These are phyloP conservation scores for Chouioia cunea DNA, from an alignment of 2,888 invertebrate species.

Conservation along the genomic window DNA sequence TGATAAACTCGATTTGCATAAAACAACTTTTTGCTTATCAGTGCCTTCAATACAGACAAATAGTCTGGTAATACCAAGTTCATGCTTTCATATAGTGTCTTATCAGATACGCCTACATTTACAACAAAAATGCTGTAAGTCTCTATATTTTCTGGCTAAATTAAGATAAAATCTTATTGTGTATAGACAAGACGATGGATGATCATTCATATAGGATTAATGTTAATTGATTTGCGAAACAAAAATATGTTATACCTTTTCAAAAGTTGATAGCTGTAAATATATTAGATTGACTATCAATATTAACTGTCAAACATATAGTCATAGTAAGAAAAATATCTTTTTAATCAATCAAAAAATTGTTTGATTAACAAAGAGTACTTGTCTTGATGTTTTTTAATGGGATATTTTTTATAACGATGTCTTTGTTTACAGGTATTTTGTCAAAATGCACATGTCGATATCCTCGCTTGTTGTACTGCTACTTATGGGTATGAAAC, in stretches of 20 bases:
- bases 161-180: conserved; percentile 5
- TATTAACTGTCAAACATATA: no score
- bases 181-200: not conserved
- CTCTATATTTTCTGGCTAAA: not conserved
- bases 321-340: no score
- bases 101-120: conserved; percentile 10
- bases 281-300: no score
- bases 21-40: conserved; percentile 16
- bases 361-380: no score
- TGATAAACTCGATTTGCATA: not conserved
- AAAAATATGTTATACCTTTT: no score
- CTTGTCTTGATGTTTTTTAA: no score
- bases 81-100: conserved; percentile 8
- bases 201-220: not conserved
- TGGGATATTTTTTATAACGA: not conserved
- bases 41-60: conserved; percentile 8
- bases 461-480: conserved; percentile 8
- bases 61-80: conserved; percentile 20
- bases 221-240: not conserved
- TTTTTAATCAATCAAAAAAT: no score
- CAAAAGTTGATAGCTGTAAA: no score
- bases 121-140: conserved; percentile 9
- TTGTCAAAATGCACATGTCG: conserved; percentile 29
- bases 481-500: conserved; percentile 28
- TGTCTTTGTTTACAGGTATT: conserved; percentile 29